Conservation (phyloP, 1,140 invertebrate species). For the Amphibalanus amphitrite region DNA sequence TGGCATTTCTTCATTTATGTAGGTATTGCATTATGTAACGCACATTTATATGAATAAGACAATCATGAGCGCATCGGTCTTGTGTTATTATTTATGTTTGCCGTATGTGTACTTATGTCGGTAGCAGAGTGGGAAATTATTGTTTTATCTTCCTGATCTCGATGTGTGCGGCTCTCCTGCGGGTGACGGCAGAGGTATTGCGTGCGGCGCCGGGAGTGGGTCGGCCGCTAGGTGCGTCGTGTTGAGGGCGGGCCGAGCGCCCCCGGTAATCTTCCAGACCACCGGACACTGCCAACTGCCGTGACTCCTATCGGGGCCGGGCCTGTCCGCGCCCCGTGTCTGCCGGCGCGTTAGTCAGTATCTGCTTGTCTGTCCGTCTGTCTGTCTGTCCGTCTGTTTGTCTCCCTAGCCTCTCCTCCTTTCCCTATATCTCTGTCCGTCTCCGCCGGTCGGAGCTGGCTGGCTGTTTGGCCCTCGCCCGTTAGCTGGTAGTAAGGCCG, state of each 20-base stretch:
- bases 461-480: no score
- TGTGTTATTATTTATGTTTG: background rate
- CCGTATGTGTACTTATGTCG: no score
- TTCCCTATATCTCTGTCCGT: background rate
- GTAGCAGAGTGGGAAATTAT: background rate
- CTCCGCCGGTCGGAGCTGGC: background rate
- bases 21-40: background rate
- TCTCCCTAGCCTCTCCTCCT: background rate
- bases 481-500: no score
- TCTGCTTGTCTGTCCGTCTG: background rate
- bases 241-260: background rate
- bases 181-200: background rate
- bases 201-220: background rate
- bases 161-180: background rate
- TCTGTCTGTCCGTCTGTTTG: background rate
- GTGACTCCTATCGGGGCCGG: no score
- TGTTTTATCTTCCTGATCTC: constrained; percentile 2
- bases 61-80: background rate
- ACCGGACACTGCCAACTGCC: background rate
- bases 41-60: background rate
- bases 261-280: background rate
- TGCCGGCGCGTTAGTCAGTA: no score
- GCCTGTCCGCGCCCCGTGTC: no score
- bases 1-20: background rate
- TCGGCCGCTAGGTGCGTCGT: no score